Percentiles rank a stretch among this genome's conserved stretches.
Evolutionary conservation across 1,140 invertebrate genomes (phyloP).

Genomic region (Pararge aegeria): DNA sequence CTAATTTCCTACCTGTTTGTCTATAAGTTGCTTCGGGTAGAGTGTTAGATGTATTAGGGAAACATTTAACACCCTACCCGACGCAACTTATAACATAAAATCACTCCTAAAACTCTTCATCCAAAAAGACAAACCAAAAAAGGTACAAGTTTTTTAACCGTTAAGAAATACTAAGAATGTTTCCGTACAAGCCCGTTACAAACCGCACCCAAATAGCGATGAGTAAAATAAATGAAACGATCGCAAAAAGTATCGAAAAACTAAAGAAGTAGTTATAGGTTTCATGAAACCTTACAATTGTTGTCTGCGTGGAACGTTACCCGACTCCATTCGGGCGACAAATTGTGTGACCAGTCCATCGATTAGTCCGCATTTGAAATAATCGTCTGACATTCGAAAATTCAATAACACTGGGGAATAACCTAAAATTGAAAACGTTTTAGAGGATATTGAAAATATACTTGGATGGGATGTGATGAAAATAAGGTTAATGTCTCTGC

Average conservation of each 20-base stretch:
- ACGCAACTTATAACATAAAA: too few relatives aligned
- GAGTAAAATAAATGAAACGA: constrained; percentile 22
- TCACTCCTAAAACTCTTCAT: too few relatives aligned
- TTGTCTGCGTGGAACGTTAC: constrained; percentile 43
- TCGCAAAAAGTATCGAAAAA: constrained; percentile 34
- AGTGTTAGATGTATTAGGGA: too few relatives aligned
- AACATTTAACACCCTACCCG: too few relatives aligned
- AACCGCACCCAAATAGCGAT: too few relatives aligned
- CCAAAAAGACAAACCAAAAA: too few relatives aligned
- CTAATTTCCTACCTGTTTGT: too few relatives aligned
- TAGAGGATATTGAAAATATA: constrained; percentile 15
- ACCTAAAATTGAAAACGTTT: constrained; percentile 17
- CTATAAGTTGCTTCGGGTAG: too few relatives aligned
- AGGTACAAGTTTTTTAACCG: too few relatives aligned
- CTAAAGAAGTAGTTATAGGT: constrained; percentile 42
- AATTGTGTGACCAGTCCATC: constrained; percentile 31
- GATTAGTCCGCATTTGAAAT: constrained; percentile 6
- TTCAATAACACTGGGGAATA: constrained; percentile 15
- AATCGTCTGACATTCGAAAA: constrained; percentile 16
- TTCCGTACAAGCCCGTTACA: too few relatives aligned
- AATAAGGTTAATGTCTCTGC: background rate
- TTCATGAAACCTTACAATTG: constrained; percentile 65
- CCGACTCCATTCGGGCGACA: constrained; percentile 34
- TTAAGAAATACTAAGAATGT: too few relatives aligned
- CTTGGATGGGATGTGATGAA: constrained; percentile 18